A percentile compares a stretch with the other conserved stretches of the same genome.
Conservation (phyloP, 2,888 invertebrate genomes). For the Perdita meconis region DNA sequence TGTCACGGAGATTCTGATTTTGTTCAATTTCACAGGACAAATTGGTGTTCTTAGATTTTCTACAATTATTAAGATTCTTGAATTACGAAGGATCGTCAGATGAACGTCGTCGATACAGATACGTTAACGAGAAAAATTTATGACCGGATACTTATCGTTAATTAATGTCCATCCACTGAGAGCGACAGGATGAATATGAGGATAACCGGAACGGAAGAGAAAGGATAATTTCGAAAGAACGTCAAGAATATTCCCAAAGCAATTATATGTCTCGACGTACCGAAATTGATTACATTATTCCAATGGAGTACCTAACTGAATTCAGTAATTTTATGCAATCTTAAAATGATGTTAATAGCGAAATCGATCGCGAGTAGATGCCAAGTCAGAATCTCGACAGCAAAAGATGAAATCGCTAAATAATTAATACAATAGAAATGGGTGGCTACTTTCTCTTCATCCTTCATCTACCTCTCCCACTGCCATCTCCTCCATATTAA, state of each 20-base stretch:
- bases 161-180: not conserved
- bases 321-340: not conserved
- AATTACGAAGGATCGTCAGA: slow-evolving; percentile 54
- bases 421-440: too few relatives aligned
- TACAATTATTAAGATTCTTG: slow-evolving; percentile 76
- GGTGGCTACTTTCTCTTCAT: too few relatives aligned
- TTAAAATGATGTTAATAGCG: not conserved
- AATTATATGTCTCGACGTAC: slow-evolving; percentile 33
- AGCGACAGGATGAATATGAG: slow-evolving; percentile 43
- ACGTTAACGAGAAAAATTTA: not conserved
- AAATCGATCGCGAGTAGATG: not conserved
- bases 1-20: not conserved
- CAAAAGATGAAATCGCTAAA: not conserved
- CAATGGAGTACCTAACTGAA: slow-evolving; percentile 11
- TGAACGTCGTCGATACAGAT: not conserved
- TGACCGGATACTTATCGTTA: not conserved
- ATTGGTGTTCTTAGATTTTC: not conserved
- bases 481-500: too few relatives aligned
- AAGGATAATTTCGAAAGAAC: slow-evolving; percentile 43
- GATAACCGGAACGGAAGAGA: slow-evolving; percentile 63
- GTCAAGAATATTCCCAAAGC: slow-evolving; percentile 14
- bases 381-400: not conserved
- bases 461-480: too few relatives aligned
- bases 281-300: slow-evolving; percentile 14
- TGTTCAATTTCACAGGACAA: not conserved